Evolutionary conservation across 2,888 invertebrate genomes (phyloP).

Genomic region (Galerucella calmariensis): DNA sequence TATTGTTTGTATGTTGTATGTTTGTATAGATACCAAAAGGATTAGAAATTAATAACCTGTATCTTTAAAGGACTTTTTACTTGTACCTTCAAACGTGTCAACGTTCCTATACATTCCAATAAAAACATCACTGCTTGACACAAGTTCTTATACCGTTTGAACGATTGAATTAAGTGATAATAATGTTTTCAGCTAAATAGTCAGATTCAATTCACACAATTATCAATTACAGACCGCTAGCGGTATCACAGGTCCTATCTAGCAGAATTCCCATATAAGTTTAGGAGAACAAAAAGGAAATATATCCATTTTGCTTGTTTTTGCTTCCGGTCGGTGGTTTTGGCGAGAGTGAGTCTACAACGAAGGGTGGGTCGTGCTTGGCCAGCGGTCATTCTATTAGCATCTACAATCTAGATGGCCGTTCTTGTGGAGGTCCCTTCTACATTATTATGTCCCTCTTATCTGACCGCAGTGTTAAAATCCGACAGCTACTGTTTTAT

Average conservation of each 20-base stretch:
- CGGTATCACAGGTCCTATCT: slow-evolving; percentile 59
- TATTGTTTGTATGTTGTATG: no score
- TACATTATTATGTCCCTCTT: slow-evolving; percentile 59
- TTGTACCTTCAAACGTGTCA: no score
- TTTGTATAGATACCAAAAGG: no score
- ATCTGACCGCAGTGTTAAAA: slow-evolving; percentile 53
- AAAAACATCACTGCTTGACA: not conserved
- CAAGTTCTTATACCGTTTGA: not conserved
- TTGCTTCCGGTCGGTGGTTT: slow-evolving; percentile 60
- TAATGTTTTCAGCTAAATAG: slow-evolving; percentile 53
- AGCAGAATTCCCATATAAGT: slow-evolving; percentile 59
- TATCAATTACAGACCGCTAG: slow-evolving; percentile 57
- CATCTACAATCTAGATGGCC: slow-evolving; percentile 66
- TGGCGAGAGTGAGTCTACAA: slow-evolving; percentile 48
- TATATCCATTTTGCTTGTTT: slow-evolving; percentile 65
- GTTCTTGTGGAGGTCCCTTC: slow-evolving; percentile 63
- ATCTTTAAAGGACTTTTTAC: no score
- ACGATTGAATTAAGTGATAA: slow-evolving; percentile 13
- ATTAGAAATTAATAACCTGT: no score
- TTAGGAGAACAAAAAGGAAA: slow-evolving; percentile 63
- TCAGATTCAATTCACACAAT: slow-evolving; percentile 60
- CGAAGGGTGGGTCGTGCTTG: slow-evolving; percentile 55
- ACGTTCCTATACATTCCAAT: not conserved
- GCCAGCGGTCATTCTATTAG: slow-evolving; percentile 66
- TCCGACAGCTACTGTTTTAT: slow-evolving; percentile 49